These are phyloP conservation scores for Lasioglossum zephyrum DNA, from an alignment of 2,888 invertebrate genomes.

Conservation along the genomic window DNA sequence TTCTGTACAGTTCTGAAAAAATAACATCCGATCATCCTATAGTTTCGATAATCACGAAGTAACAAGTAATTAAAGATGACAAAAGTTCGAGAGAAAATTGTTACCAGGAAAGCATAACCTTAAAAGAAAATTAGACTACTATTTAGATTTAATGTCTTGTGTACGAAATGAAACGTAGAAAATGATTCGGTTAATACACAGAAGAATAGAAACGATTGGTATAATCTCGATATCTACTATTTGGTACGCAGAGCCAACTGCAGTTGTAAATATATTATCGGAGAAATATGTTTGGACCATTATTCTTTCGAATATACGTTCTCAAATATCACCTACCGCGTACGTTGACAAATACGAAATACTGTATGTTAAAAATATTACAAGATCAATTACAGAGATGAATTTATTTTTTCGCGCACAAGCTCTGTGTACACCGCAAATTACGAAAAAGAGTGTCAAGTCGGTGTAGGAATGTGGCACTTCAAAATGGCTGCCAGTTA, in stretches of 20 bases:
- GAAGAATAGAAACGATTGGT: constrained; percentile 23
- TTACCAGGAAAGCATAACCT: background rate
- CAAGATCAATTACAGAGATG: constrained; percentile 45
- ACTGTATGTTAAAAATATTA: constrained; percentile 15
- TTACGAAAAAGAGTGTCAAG: constrained; percentile 83
- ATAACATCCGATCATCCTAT: background rate
- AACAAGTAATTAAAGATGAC: background rate
- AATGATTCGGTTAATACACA: constrained; percentile 13
- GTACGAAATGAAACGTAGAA: background rate
- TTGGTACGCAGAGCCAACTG: constrained; percentile 42
- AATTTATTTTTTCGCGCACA: constrained; percentile 59
- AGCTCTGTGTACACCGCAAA: constrained; percentile 69
- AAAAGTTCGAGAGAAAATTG: background rate
- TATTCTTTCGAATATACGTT: constrained; percentile 29
- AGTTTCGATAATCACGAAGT: background rate
- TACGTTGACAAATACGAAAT: constrained; percentile 16
- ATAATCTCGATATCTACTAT: constrained; percentile 59
- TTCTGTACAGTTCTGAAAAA: background rate
- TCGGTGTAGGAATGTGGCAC: constrained; percentile 88
- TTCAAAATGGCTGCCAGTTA: constrained; percentile 90
- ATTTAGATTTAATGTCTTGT: background rate
- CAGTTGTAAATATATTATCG: constrained; percentile 36
- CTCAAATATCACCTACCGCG: constrained; percentile 5
- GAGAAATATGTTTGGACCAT: constrained; percentile 47
- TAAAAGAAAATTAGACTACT: background rate